Conservation (phyloP, 1,140 invertebrate genomes). For the Choristoneura fumiferana region DNA sequence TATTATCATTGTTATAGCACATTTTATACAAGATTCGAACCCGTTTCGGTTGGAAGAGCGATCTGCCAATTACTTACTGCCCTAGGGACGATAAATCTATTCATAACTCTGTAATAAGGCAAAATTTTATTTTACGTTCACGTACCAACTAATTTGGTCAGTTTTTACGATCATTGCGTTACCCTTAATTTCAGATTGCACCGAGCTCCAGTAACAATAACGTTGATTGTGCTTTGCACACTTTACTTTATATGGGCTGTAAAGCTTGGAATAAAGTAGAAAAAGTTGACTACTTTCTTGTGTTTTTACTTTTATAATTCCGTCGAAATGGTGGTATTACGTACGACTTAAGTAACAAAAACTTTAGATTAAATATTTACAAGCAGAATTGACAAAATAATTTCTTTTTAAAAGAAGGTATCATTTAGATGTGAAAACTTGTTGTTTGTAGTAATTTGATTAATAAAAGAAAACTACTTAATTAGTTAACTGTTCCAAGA, state of each 20-base stretch:
- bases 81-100: background rate
- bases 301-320: slow-evolving; percentile 1
- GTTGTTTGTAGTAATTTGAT: too few species aligned
- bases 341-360: background rate
- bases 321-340: background rate
- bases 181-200: background rate
- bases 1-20: too few species aligned
- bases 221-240: slow-evolving; percentile 10
- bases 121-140: slow-evolving; percentile 2
- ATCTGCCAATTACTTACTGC: background rate
- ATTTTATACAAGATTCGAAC: background rate
- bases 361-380: too few species aligned
- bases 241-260: slow-evolving; percentile 8
- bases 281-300: slow-evolving; percentile 8
- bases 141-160: slow-evolving; percentile 12
- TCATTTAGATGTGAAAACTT: background rate
- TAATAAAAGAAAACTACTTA: too few species aligned
- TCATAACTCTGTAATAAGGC: slow-evolving; percentile 16
- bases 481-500: too few species aligned
- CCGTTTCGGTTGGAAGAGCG: background rate
- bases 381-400: too few species aligned
- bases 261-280: background rate
- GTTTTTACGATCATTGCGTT: background rate
- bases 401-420: background rate
- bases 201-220: background rate